These are phyloP conservation scores for Rattus norvegicus DNA, from an alignment of 2,113 vertebrate species.

Conservation along the genomic window GRCr8 NC_086028.1:38970501-38971000, in stretches of 20 bases:
- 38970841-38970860: too few species aligned
- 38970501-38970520: constrained; percentile 10
- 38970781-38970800: background rate
- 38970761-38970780: background rate
- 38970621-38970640: background rate
- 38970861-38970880: background rate
- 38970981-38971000: background rate
- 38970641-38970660: background rate
- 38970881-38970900: background rate
- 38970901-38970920: background rate
- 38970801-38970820: background rate
- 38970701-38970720: background rate
- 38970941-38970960: background rate
- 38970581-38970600: background rate
- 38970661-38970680: background rate
- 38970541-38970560: background rate
- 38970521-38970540: background rate
- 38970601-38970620: background rate
- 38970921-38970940: background rate
- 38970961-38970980: background rate
- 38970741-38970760: background rate
- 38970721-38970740: background rate
- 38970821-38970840: background rate
- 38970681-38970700: background rate
- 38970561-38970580: background rate